These are phyloP conservation scores for Chloroclysta siterata DNA, from an alignment of 2,888 invertebrate genomes.

Conservation along the genomic window DNA sequence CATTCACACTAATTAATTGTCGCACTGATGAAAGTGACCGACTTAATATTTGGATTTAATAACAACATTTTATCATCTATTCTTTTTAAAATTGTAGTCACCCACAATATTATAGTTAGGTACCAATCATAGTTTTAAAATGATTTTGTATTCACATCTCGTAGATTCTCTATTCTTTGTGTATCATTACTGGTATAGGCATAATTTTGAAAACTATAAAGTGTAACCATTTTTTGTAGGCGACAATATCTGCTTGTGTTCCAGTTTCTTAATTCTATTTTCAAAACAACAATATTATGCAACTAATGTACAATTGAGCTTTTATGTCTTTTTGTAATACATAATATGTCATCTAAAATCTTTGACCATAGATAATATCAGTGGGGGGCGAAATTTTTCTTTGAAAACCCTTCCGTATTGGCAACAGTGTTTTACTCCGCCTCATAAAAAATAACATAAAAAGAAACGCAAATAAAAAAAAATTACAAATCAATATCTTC, in stretches of 20 bases:
- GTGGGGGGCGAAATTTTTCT: neutral
- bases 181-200: too few species aligned
- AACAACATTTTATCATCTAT: neutral
- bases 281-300: conserved; percentile 9
- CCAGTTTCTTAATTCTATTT: neutral
- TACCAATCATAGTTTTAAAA: too few species aligned
- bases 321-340: conserved; percentile 15
- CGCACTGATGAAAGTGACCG: neutral
- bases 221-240: too few species aligned
- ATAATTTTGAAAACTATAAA: too few species aligned
- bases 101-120: too few species aligned
- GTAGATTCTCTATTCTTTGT: too few species aligned
- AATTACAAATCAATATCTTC: conserved; percentile 13
- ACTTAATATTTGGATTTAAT: neutral
- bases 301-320: conserved; percentile 16
- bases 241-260: neutral
- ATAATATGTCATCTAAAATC: neutral
- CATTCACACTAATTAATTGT: too few species aligned
- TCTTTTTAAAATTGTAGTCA: neutral
- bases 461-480: neutral
- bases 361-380: conserved; percentile 3
- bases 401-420: neutral
- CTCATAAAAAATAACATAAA: neutral
- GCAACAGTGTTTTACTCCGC: neutral
- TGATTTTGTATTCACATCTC: too few species aligned